Evolutionary conservation across 2,888 invertebrate species (phyloP).

Genomic region (Encarsia formosa): DNA sequence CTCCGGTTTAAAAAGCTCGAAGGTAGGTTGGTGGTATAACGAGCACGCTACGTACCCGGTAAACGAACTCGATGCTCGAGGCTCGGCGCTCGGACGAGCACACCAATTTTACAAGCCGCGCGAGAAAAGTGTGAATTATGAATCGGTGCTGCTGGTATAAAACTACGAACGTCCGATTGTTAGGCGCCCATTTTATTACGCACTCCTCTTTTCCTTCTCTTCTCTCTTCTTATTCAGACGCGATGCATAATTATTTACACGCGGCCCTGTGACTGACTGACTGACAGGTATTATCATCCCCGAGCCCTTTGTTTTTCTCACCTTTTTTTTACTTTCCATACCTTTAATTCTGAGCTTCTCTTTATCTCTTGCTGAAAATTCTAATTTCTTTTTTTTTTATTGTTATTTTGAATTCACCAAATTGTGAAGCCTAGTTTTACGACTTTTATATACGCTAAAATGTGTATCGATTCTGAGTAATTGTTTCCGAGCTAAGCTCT

Average conservation of each 20-base stretch:
- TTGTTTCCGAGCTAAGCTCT: too few relatives aligned
- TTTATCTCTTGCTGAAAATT: not conserved
- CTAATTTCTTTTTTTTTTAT: too few relatives aligned
- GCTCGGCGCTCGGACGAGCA: slow-evolving; percentile 7
- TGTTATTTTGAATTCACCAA: too few relatives aligned
- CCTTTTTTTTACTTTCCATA: not conserved
- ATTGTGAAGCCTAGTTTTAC: too few relatives aligned
- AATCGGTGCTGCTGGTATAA: slow-evolving; percentile 19
- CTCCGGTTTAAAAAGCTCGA: too few relatives aligned
- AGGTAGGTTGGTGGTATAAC: too few relatives aligned
- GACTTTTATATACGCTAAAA: too few relatives aligned
- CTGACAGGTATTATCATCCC: not conserved
- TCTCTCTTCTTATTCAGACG: not conserved
- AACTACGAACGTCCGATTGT: slow-evolving; percentile 21
- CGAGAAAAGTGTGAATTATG: slow-evolving; percentile 23
- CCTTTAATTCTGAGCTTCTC: not conserved
- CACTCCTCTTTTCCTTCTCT: not conserved
- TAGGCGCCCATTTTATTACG: slow-evolving; percentile 15
- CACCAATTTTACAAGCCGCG: slow-evolving; percentile 28
- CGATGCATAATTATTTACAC: not conserved
- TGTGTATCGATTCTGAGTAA: too few relatives aligned
- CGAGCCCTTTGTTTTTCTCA: not conserved
- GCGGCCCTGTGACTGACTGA: not conserved
- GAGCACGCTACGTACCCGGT: slow-evolving; percentile 19
- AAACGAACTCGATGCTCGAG: not conserved